A percentile compares a stretch with the other conserved stretches of the same genome.
Conservation (phyloP, 2,888 invertebrate species). For the Drosophila yooni region DNA sequence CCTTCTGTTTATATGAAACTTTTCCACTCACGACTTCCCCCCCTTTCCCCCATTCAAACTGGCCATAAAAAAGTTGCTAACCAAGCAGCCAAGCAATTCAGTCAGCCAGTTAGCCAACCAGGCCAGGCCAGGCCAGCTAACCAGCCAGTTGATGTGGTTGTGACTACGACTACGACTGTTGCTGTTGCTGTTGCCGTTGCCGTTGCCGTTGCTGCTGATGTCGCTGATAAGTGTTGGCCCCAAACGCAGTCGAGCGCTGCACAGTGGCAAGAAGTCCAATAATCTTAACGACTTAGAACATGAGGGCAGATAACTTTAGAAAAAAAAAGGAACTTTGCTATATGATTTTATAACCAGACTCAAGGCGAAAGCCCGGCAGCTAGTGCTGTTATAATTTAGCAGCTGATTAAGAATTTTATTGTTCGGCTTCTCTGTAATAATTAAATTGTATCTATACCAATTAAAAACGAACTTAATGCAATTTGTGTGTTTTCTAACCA, state of each 20-base stretch:
- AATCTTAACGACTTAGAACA: constrained; percentile 7
- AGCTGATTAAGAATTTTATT: not conserved
- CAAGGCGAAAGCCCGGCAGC: not conserved
- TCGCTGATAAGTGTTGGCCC: constrained; percentile 76
- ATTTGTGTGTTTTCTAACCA: constrained; percentile 17
- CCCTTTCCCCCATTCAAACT: not conserved
- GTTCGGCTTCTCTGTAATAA: not conserved
- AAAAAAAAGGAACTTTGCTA: not conserved
- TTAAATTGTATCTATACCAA: not conserved
- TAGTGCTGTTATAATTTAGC: not conserved
- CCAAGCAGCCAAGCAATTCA: constrained; percentile 63
- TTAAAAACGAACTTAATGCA: not conserved
- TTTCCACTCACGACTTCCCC: constrained; percentile 72
- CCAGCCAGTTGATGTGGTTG: constrained; percentile 32
- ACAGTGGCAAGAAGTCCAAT: constrained; percentile 55
- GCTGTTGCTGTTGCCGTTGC: constrained; percentile 23
- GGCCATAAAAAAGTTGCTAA: constrained; percentile 63
- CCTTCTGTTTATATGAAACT: constrained; percentile 74
- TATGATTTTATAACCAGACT: not conserved
- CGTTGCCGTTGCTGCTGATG: constrained; percentile 66
- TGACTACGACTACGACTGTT: constrained; percentile 10
- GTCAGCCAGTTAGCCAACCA: constrained; percentile 60
- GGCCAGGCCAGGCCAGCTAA: constrained; percentile 38
- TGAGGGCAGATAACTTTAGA: not conserved
- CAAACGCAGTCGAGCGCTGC: constrained; percentile 56